A percentile compares a stretch with the other conserved stretches of the same genome.
Evolutionary conservation across 2,113 vertebrate species (phyloP).

Genomic region (Amphiprion ocellaris): DNA sequence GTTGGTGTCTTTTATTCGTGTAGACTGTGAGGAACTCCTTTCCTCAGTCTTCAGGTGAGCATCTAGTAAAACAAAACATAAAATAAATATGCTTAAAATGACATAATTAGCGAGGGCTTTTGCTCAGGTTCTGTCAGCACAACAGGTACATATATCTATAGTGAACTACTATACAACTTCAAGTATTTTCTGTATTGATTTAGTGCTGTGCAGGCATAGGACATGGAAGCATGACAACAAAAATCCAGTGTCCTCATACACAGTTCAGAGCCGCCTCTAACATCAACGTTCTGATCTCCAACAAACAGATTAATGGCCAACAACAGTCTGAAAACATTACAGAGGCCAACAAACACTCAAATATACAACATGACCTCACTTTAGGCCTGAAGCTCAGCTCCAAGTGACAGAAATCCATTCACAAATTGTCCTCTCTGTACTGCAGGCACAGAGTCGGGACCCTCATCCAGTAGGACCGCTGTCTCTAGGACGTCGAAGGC

Average conservation of each 20-base stretch:
- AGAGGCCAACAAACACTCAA: constrained; percentile 18
- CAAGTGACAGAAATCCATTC: constrained; percentile 17
- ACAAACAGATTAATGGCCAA: constrained; percentile 11
- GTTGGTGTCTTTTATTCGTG: constrained; percentile 9
- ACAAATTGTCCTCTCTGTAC: constrained; percentile 57
- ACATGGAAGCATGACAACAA: constrained; percentile 40
- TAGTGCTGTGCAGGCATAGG: constrained; percentile 17
- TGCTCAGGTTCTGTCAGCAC: constrained; percentile 10
- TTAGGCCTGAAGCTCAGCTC: constrained; percentile 22
- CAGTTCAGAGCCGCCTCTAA: constrained; percentile 25
- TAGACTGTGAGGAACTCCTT: background rate
- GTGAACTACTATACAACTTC: constrained; percentile 44
- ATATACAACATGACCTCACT: constrained; percentile 28
- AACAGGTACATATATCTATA: constrained; percentile 2
- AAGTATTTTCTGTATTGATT: constrained; percentile 60
- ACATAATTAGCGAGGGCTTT: background rate
- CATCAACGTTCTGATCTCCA: constrained; percentile 12
- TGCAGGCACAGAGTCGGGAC: constrained; percentile 81
- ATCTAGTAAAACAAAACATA: constrained; percentile 11
- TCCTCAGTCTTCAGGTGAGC: background rate
- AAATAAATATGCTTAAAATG: background rate
- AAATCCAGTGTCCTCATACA: constrained; percentile 4
- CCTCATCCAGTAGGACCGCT: constrained; percentile 80
- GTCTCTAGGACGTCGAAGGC: constrained; percentile 84
- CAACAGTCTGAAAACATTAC: constrained; percentile 10